Evolutionary conservation across 2,888 invertebrate species (phyloP).

Genomic region (Limnephilus auricula): DNA sequence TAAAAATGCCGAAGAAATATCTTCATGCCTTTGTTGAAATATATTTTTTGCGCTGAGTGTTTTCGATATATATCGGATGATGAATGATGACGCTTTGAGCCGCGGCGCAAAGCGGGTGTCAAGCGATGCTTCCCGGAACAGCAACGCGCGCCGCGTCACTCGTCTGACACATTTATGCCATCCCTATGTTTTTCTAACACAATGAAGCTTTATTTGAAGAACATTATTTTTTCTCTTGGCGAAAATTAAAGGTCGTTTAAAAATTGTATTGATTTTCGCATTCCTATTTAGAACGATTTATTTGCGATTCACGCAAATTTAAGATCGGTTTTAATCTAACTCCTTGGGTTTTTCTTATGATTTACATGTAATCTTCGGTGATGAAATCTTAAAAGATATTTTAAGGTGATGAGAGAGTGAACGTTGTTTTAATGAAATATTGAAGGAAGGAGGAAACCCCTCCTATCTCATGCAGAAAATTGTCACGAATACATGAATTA

Average conservation of each 20-base stretch:
- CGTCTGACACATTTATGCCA: neutral
- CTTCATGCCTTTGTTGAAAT: neutral
- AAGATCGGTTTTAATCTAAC: too few species aligned
- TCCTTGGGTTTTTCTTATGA: too few species aligned
- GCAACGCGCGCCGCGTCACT: neutral
- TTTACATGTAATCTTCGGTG: too few species aligned
- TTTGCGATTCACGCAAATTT: too few species aligned
- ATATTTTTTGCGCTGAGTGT: slow-evolving; percentile 16
- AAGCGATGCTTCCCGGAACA: neutral
- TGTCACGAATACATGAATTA: too few species aligned
- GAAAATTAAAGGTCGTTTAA: neutral
- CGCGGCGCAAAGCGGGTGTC: slow-evolving; percentile 18
- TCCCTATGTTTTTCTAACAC: neutral
- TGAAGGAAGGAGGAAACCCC: too few species aligned
- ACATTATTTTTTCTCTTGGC: neutral
- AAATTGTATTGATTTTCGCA: neutral
- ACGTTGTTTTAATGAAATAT: too few species aligned
- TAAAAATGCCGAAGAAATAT: neutral
- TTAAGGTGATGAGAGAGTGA: too few species aligned
- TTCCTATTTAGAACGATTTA: too few species aligned
- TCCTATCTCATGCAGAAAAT: too few species aligned
- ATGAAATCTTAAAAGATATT: too few species aligned
- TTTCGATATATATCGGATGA: slow-evolving; percentile 22
- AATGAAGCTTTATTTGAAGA: neutral
- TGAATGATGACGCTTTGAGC: slow-evolving; percentile 18